Evolutionary conservation across 2,888 invertebrate species (phyloP).

Genomic region (Galeopsomyia nigrocyanea): DNA sequence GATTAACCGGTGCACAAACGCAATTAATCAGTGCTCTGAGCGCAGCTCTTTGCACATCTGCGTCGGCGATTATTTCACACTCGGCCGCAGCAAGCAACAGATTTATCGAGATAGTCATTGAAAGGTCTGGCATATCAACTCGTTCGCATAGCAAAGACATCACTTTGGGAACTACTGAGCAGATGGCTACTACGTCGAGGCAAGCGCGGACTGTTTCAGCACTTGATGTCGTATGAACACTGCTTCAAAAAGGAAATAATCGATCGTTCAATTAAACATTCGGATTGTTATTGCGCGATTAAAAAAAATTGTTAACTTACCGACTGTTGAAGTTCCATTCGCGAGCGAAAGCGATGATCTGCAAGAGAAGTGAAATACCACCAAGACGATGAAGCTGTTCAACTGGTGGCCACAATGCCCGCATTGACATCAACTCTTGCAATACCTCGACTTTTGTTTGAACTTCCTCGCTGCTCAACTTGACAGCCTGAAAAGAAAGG

Average conservation of each 20-base stretch:
- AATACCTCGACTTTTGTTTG: conserved; percentile 88
- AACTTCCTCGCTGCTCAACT: conserved; percentile 82
- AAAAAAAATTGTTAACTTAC: conserved; percentile 62
- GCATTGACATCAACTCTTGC: conserved; percentile 81
- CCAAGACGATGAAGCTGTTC: conserved; percentile 88
- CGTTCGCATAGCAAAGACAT: conserved; percentile 81
- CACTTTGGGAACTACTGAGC: conserved; percentile 88
- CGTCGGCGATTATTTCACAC: conserved; percentile 90
- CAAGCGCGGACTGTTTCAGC: conserved; percentile 87
- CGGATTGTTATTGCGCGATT: neutral
- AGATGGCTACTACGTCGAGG: conserved; percentile 90
- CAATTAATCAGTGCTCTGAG: conserved; percentile 92
- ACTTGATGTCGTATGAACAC: conserved; percentile 68
- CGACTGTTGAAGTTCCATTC: conserved; percentile 93
- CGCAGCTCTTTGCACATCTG: conserved; percentile 93
- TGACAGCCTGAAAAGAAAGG: conserved; percentile 67
- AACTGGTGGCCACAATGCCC: conserved; percentile 88
- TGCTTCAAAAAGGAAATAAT: conserved; percentile 38
- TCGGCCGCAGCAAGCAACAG: conserved; percentile 78
- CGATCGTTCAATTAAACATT: neutral
- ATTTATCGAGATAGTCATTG: conserved; percentile 75
- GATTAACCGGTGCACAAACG: conserved; percentile 90
- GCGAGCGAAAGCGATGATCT: conserved; percentile 89
- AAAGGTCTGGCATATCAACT: conserved; percentile 83
- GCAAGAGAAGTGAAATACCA: conserved; percentile 84